Conservation (phyloP, 2,888 invertebrate genomes). For the Taphrorychus bicolor region DNA sequence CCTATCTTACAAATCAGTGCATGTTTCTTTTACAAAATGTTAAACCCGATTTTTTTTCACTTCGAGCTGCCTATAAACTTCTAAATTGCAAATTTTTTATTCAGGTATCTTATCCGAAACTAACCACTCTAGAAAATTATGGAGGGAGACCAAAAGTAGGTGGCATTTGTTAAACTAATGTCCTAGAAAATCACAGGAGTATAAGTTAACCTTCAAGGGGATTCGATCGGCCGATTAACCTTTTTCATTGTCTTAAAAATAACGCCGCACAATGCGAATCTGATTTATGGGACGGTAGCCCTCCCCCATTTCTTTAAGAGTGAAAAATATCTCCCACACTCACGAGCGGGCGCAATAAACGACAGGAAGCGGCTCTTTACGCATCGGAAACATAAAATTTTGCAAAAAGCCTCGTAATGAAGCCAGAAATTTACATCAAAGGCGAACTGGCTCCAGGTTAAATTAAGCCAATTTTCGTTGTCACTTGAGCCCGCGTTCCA, state of each 20-base stretch:
- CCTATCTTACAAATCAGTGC: no score
- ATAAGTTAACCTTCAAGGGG: background rate
- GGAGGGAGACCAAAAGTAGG: no score
- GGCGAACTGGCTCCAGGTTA: constrained; percentile 29
- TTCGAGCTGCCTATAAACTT: no score
- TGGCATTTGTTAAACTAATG: no score
- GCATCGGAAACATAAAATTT: constrained; percentile 40
- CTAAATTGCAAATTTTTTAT: no score
- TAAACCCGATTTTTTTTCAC: no score
- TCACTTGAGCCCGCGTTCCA: constrained; percentile 25
- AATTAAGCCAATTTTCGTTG: constrained; percentile 41
- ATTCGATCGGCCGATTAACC: background rate
- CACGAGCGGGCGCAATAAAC: background rate
- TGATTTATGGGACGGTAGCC: background rate
- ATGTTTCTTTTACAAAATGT: no score
- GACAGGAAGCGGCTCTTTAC: constrained; percentile 35
- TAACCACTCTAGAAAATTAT: no score
- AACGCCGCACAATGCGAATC: background rate
- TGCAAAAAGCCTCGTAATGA: constrained; percentile 33
- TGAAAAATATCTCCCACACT: background rate
- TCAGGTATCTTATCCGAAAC: no score
- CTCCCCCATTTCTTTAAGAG: background rate
- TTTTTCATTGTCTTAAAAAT: background rate
- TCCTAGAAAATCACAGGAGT: background rate
- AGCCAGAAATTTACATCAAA: constrained; percentile 37